Evolutionary conservation across 2,113 vertebrate species (phyloP), one percentile per base, ranked within the genome.

Genomic region (Ceratotherium simum): DNA sequence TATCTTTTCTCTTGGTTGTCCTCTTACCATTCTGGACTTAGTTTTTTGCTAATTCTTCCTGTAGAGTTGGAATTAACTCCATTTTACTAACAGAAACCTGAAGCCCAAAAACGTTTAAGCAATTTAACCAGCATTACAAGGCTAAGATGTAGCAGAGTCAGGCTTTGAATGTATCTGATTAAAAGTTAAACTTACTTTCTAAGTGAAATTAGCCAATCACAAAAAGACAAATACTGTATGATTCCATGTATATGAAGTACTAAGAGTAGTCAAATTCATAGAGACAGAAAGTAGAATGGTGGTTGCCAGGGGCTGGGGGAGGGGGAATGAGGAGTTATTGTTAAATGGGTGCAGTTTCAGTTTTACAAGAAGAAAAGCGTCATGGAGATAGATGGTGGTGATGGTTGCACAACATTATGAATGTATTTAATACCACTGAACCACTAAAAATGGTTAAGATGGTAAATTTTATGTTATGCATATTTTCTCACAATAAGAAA

Each of bases 161-260:
- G 54, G 29, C 21, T 95, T 64, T 78, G 51, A 90, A 23, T 51
- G 17, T 51, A 6, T 82, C 29, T 56, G 25, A 92, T 46, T 83
- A 95, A 82, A 96, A 69, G 25, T 76, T 82, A 76, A 87, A 96
- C 33, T 29, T 81, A 72, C 27, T 73, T 64, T 84, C 72, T 65
- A 54, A 75, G 58, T 84, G 42, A 84, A 92, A 51, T 64, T 64
- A 75, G 10, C 42, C 90, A 51, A 39, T 39, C 5, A 29, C 25
- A 64, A 54, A 72, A 83, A 92, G 42, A 58, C 48, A 81, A 69
- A 81, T 23, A 76, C 25, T 64, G 14, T 89, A 48, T 48, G 36
- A 76, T 81, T 84, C 70, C 69, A 82, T 11, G 84, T 54, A 75
- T 6, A 51, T 75, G 80, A 75, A 17, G 91, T 39, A 84, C 23